Percentiles rank a stretch among this genome's conserved stretches.
These are phyloP conservation scores for Lates calcarifer DNA, from an alignment of 2,113 vertebrate genomes.

Conservation along the genomic window DNA sequence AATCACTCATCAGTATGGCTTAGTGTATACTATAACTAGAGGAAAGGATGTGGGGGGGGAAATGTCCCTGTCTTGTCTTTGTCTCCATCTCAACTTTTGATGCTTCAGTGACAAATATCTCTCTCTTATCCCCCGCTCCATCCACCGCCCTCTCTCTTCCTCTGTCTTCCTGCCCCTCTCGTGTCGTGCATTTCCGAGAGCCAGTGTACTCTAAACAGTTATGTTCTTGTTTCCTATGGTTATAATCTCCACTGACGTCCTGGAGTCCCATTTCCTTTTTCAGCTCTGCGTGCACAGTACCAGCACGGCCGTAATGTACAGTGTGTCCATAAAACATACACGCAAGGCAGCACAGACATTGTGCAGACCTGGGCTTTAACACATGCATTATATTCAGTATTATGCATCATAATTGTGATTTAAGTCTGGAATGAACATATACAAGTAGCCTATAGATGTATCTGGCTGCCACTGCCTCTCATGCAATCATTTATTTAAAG, in stretches of 20 bases:
- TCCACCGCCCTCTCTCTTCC: slow-evolving; percentile 21
- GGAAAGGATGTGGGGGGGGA: slow-evolving; percentile 47
- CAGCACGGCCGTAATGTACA: slow-evolving; percentile 60
- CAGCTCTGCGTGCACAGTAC: slow-evolving; percentile 55
- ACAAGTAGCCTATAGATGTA: slow-evolving; percentile 63
- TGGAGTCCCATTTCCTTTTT: slow-evolving; percentile 78
- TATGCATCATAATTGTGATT: slow-evolving; percentile 81
- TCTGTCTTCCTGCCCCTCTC: slow-evolving; percentile 64
- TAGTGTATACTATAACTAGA: slow-evolving; percentile 8
- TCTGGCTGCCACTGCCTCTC: slow-evolving; percentile 54
- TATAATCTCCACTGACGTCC: slow-evolving; percentile 77
- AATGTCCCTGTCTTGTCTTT: slow-evolving; percentile 54
- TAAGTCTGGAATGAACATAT: slow-evolving; percentile 67
- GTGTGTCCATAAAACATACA: slow-evolving; percentile 57
- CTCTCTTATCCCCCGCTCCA: slow-evolving; percentile 38
- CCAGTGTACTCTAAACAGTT: slow-evolving; percentile 79
- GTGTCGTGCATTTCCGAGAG: slow-evolving; percentile 71
- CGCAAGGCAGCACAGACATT: slow-evolving; percentile 62
- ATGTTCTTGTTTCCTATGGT: slow-evolving; percentile 79
- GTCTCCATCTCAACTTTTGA: slow-evolving; percentile 58
- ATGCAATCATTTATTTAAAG: slow-evolving; percentile 62
- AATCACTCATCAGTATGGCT: slow-evolving; percentile 41
- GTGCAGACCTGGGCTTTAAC: slow-evolving; percentile 71
- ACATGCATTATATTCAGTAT: slow-evolving; percentile 76
- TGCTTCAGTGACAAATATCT: slow-evolving; percentile 48